Percentiles rank a stretch among this genome's conserved stretches.
phyloP scores from a whole-genome alignment of 2,113 vertebrate species.

The Gorsachius goisagi region DNA sequence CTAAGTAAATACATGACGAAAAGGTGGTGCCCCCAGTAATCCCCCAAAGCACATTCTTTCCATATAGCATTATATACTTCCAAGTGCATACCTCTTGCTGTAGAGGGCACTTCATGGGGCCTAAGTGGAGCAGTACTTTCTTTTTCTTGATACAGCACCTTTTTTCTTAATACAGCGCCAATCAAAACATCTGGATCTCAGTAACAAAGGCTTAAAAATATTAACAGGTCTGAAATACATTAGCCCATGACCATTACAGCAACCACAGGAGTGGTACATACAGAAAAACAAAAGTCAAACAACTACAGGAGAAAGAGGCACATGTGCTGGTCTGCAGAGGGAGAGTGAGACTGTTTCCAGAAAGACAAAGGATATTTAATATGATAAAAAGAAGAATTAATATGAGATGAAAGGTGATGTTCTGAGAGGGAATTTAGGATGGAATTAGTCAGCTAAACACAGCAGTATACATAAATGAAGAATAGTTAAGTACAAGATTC shows the following conservation, averaged over 20 bases:
- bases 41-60: not conserved
- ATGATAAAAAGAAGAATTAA: not conserved
- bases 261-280: not conserved
- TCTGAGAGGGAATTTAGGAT: not conserved
- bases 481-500: not conserved
- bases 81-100: not conserved
- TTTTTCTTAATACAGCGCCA: not conserved
- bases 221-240: not conserved
- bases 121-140: not conserved
- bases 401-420: not conserved
- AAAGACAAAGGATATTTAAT: not conserved
- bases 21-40: not conserved
- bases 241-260: not conserved
- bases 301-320: not conserved
- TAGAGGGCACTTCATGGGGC: not conserved
- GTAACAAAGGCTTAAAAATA: not conserved
- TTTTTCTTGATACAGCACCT: not conserved
- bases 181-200: not conserved
- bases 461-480: not conserved
- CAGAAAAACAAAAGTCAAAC: not conserved
- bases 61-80: rapidly evolving
- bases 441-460: not conserved
- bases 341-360: not conserved
- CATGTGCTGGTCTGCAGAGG: not conserved
- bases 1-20: not conserved